Evolutionary conservation across 2,797 vertebrate species (phyloP).

Genomic region (Paratrypauchen microcephalus): DNA sequence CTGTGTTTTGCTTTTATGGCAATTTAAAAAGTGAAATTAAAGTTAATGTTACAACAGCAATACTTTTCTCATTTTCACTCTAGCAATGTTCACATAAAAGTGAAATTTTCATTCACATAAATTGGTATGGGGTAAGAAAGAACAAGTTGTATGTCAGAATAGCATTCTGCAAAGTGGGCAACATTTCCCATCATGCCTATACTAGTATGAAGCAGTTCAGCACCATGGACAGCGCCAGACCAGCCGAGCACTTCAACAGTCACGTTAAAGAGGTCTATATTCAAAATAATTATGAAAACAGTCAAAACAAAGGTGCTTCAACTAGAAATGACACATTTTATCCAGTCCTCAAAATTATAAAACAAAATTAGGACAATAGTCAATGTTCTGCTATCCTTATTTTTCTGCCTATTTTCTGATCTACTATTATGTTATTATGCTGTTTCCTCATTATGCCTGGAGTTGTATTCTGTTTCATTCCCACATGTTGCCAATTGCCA

Average conservation of each 20-base stretch:
- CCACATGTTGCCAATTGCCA: too few relatives aligned
- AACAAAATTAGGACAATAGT: too few relatives aligned
- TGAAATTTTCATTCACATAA: not conserved
- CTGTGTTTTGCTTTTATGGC: not conserved
- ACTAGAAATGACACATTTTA: too few relatives aligned
- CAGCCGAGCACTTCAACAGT: not conserved
- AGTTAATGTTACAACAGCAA: not conserved
- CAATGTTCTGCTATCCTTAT: too few relatives aligned
- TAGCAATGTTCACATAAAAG: not conserved
- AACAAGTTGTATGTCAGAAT: not conserved
- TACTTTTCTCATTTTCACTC: not conserved
- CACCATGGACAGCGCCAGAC: slow-evolving; percentile 46
- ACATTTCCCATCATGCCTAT: not conserved
- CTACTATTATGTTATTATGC: too few relatives aligned
- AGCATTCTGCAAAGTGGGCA: not conserved
- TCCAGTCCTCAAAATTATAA: too few relatives aligned
- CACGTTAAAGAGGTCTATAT: not conserved
- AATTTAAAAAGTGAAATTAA: not conserved
- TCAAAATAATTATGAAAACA: too few relatives aligned
- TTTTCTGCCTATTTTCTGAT: too few relatives aligned
- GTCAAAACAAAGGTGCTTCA: too few relatives aligned
- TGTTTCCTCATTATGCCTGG: too few relatives aligned
- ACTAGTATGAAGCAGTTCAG: slow-evolving; percentile 38
- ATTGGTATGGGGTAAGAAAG: not conserved
- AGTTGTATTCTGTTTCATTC: too few relatives aligned